These are phyloP conservation scores for Neosilurus mollespiculum DNA, from an alignment of 2,797 vertebrate species.

Conservation along the genomic window DNA sequence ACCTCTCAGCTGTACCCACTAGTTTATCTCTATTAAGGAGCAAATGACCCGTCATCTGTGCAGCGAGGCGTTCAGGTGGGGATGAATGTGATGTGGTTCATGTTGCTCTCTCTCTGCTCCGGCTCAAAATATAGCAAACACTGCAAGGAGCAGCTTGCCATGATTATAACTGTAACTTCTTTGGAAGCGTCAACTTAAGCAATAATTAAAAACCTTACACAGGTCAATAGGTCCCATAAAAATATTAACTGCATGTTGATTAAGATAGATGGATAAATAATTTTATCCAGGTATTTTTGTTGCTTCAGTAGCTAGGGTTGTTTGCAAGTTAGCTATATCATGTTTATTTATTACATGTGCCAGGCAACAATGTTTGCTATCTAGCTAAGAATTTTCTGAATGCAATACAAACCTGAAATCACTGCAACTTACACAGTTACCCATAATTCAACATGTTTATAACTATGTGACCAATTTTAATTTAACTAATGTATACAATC, in stretches of 20 bases:
- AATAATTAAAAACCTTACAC: not conserved
- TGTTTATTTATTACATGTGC: too few species aligned
- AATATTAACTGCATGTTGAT: not conserved
- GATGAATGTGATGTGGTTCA: slow-evolving; percentile 44
- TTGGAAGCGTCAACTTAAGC: slow-evolving; percentile 3
- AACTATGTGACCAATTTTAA: too few species aligned
- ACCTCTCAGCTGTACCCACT: slow-evolving; percentile 38
- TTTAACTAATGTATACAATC: too few species aligned
- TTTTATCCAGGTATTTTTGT: too few species aligned
- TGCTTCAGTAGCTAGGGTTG: too few species aligned
- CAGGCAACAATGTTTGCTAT: too few species aligned
- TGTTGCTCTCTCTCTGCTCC: not conserved
- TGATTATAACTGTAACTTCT: slow-evolving; percentile 8
- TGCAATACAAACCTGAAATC: too few species aligned
- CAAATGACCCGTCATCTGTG: slow-evolving; percentile 66
- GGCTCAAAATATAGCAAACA: slow-evolving; percentile 13
- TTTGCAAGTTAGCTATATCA: too few species aligned
- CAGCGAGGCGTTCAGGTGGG: slow-evolving; percentile 51
- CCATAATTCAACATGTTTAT: too few species aligned
- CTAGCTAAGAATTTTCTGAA: too few species aligned
- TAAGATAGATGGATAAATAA: too few species aligned
- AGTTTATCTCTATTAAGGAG: slow-evolving; percentile 68
- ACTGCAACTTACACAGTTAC: too few species aligned
- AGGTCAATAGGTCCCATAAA: not conserved
- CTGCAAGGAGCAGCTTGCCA: not conserved